Conservation (phyloP, 2,797 vertebrate genomes). For the Cynopterus sphinx region DNA sequence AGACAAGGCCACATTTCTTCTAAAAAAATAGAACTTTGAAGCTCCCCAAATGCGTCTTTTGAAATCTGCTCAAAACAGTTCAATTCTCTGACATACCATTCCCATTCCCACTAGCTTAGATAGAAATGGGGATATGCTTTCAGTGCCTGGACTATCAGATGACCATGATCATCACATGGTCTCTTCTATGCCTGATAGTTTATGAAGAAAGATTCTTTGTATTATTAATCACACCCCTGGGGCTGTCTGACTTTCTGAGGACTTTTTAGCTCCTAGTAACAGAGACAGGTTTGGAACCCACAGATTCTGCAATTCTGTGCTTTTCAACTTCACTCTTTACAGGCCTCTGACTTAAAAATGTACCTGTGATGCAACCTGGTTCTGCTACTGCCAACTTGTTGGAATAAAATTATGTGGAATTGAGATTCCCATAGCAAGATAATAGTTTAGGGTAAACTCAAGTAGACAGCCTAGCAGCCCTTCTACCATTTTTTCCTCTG, state of each 20-base stretch:
- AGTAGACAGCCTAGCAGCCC: neutral
- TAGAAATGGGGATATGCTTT: neutral
- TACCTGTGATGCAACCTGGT: neutral
- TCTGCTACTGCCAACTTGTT: neutral
- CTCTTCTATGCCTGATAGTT: neutral
- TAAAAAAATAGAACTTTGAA: neutral
- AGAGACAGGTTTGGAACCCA: neutral
- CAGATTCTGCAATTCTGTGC: neutral
- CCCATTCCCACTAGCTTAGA: neutral
- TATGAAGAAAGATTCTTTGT: neutral
- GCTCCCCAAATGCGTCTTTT: neutral
- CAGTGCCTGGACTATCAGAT: neutral
- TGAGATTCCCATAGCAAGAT: neutral
- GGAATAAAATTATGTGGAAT: neutral
- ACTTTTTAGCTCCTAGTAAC: neutral
- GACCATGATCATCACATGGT: neutral
- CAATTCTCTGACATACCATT: neutral
- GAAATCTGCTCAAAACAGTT: constrained; percentile 24
- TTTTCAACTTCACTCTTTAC: neutral
- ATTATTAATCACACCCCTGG: neutral
- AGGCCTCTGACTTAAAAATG: neutral
- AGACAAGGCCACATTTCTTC: neutral
- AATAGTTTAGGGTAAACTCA: neutral
- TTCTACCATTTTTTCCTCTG: neutral
- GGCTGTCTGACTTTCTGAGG: neutral